Percentiles rank a stretch among this genome's conserved stretches.
phyloP scores from a whole-genome alignment of 2,888 invertebrate species.

The Lasioglossum vierecki region DNA sequence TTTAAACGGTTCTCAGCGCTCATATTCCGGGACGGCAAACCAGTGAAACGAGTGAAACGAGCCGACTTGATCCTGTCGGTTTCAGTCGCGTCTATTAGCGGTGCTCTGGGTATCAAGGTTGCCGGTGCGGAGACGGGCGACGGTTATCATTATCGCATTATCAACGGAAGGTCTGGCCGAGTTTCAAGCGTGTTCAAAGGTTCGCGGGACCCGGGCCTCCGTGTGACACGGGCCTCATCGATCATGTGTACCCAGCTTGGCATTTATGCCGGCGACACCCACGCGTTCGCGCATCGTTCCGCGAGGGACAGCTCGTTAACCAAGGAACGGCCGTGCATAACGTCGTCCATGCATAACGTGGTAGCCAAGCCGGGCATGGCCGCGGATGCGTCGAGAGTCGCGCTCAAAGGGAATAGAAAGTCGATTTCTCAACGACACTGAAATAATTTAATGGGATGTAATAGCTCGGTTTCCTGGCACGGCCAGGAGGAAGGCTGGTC shows the following conservation, averaged over 20 bases:
- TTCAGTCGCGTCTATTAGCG: conserved; percentile 18
- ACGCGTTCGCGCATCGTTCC: conserved; percentile 56
- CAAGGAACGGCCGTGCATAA: conserved; percentile 73
- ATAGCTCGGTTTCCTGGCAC: conserved; percentile 60
- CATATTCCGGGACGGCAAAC: neutral
- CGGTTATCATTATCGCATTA: conserved; percentile 46
- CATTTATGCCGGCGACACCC: conserved; percentile 60
- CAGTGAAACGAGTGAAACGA: conserved; percentile 32
- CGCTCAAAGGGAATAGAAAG: conserved; percentile 73
- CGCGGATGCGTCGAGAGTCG: neutral
- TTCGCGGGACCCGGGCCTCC: conserved; percentile 13
- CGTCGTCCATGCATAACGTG: conserved; percentile 58
- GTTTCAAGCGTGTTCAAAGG: conserved; percentile 29
- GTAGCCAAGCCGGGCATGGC: conserved; percentile 60
- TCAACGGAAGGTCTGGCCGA: conserved; percentile 33
- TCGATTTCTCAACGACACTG: conserved; percentile 73
- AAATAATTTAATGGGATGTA: conserved; percentile 75
- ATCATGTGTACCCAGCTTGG: conserved; percentile 47
- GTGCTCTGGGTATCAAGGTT: conserved; percentile 1
- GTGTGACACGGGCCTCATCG: conserved; percentile 41
- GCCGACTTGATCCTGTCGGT: conserved; percentile 1
- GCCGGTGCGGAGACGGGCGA: neutral
- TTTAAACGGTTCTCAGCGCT: conserved; percentile 26
- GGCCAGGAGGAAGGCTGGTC: conserved; percentile 3
- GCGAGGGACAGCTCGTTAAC: conserved; percentile 78